Evolutionary conservation across 2,888 invertebrate species (phyloP).

Genomic region (Bibio marci): DNA sequence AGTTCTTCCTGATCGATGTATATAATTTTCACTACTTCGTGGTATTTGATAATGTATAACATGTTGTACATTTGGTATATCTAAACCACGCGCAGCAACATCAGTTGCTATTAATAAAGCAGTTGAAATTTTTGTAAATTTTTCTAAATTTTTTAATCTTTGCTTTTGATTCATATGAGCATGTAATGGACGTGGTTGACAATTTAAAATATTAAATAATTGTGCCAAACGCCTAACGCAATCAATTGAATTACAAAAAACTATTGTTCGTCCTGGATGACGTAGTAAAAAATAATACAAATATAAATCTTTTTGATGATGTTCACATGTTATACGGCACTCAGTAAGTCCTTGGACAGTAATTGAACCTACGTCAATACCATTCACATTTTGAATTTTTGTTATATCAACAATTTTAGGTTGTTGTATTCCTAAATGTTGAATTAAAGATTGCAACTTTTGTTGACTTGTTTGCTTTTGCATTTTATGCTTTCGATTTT

Average conservation of each 20-base stretch:
- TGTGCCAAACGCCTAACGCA: conserved; percentile 68
- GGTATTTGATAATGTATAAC: conserved; percentile 97
- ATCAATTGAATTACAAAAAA: conserved; percentile 89
- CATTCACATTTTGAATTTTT: conserved; percentile 25
- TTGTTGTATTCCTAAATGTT: conserved; percentile 68
- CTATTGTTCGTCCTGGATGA: conserved; percentile 79
- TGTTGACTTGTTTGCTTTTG: conserved; percentile 51
- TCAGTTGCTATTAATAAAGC: conserved; percentile 84
- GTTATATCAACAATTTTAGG: conserved; percentile 92
- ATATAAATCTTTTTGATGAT: conserved; percentile 78
- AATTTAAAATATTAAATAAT: conserved; percentile 48
- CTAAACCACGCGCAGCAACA: conserved; percentile 92
- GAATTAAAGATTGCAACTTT: conserved; percentile 59
- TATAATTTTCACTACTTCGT: conserved; percentile 86
- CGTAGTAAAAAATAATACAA: conserved; percentile 75
- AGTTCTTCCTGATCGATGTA: conserved; percentile 93
- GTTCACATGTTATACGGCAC: conserved; percentile 57
- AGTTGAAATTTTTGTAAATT: conserved; percentile 51
- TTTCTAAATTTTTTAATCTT: conserved; percentile 82
- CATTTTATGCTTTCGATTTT: conserved; percentile 29
- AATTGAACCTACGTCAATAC: too few relatives aligned
- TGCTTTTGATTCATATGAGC: conserved; percentile 90
- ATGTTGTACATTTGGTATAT: conserved; percentile 85
- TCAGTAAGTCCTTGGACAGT: conserved; percentile 74
- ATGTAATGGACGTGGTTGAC: conserved; percentile 60